A percentile compares a stretch with the other conserved stretches of the same genome.
phyloP scores from a whole-genome alignment of 2,888 invertebrate genomes.

The Phlogophora meticulosa region DNA sequence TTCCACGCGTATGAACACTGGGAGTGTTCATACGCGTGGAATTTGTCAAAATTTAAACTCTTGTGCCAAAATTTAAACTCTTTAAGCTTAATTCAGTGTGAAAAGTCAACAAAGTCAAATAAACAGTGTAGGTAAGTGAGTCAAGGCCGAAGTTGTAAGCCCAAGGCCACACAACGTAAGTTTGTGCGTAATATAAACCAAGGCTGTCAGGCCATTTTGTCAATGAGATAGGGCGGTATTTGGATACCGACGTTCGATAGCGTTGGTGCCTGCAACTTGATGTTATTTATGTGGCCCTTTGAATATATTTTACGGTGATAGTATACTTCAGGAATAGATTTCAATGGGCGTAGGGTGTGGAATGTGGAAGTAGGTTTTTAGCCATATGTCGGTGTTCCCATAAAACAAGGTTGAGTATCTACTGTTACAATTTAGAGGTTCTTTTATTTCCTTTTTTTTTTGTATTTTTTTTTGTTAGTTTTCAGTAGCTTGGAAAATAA shows the following conservation, averaged over 20 bases:
- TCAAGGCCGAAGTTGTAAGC: constrained; percentile 72
- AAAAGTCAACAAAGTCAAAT: constrained; percentile 67
- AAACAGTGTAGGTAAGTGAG: constrained; percentile 70
- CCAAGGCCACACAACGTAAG: constrained; percentile 70
- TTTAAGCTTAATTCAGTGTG: constrained; percentile 58
- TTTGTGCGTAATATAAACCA: constrained; percentile 75
- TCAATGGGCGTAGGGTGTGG: constrained; percentile 31
- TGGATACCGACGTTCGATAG: constrained; percentile 57
- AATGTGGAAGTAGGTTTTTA: constrained; percentile 20
- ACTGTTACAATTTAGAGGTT: background rate
- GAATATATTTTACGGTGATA: constrained; percentile 53
- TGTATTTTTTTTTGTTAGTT: background rate
- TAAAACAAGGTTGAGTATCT: constrained; percentile 10
- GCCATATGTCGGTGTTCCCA: constrained; percentile 1
- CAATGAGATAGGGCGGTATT: constrained; percentile 75
- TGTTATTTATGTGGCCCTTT: constrained; percentile 63
- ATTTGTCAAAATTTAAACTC: too few species aligned
- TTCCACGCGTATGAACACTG: constrained; percentile 18
- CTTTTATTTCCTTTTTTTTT: background rate
- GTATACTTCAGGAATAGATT: constrained; percentile 42
- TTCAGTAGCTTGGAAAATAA: background rate
- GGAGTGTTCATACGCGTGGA: too few species aligned
- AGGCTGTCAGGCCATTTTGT: constrained; percentile 75
- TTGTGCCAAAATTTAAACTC: constrained; percentile 57
- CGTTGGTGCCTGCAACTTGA: constrained; percentile 48